These are phyloP conservation scores for Spisula subtruncata DNA, from an alignment of 2,888 invertebrate species.

Conservation along the genomic window DNA sequence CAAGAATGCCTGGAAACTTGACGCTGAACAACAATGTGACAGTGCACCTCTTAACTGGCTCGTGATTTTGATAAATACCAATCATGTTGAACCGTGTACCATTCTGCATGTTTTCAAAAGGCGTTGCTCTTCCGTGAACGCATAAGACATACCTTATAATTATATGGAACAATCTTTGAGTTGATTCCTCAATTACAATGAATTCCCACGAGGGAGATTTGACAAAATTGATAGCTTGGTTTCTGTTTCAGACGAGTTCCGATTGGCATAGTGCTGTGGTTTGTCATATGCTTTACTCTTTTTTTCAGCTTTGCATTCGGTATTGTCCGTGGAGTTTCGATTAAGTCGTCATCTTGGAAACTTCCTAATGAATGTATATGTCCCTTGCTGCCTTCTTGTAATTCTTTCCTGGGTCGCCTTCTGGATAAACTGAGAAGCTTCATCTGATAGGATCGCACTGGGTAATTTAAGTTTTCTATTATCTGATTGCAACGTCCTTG, in stretches of 20 bases:
- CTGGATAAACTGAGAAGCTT: slow-evolving; percentile 97
- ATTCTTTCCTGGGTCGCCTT: slow-evolving; percentile 98
- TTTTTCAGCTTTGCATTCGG: slow-evolving; percentile 89
- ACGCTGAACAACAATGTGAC: neutral
- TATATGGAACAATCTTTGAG: neutral
- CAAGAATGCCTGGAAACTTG: neutral
- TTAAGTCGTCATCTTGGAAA: slow-evolving; percentile 97
- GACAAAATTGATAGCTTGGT: too few species aligned
- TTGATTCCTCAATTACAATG: neutral
- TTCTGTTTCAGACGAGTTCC: neutral
- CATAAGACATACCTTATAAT: neutral
- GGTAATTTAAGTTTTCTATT: slow-evolving; percentile 88
- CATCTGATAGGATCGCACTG: slow-evolving; percentile 96
- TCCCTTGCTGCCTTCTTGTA: slow-evolving; percentile 97
- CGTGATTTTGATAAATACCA: neutral
- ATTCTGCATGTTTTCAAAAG: neutral
- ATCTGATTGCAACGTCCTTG: slow-evolving; percentile 23
- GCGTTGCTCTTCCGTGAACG: neutral
- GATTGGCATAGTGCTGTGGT: neutral
- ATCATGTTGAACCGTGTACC: neutral
- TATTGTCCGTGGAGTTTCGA: slow-evolving; percentile 97
- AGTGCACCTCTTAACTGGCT: neutral
- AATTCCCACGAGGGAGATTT: neutral
- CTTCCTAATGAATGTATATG: slow-evolving; percentile 97
- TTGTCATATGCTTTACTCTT: neutral